Evolutionary conservation across 2,888 invertebrate species (phyloP).

Genomic region (Pachycephus smyrnensis): DNA sequence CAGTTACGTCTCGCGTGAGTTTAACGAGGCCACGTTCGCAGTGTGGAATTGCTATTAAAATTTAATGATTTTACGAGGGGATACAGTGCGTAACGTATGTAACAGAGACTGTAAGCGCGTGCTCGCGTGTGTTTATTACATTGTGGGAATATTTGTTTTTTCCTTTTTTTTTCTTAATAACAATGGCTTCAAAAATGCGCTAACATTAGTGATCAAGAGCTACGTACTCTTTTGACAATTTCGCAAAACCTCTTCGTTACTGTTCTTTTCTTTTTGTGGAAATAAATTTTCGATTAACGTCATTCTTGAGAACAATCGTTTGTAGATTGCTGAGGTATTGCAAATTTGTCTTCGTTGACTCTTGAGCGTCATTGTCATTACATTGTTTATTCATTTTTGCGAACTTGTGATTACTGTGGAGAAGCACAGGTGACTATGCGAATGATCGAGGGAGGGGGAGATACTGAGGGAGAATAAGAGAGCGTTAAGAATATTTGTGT

Average conservation of each 20-base stretch:
- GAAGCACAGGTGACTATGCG: neutral
- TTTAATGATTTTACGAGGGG: no score
- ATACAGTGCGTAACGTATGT: neutral
- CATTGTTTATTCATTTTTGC: neutral
- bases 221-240: neutral
- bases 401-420: neutral
- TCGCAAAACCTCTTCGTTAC: neutral
- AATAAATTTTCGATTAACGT: neutral
- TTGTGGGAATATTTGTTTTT: neutral
- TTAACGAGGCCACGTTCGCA: no score
- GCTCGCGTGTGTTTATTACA: neutral
- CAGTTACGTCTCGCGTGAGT: neutral
- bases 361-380: neutral
- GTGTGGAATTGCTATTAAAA: neutral
- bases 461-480: neutral
- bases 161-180: neutral
- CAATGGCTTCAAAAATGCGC: neutral
- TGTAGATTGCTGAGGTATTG: neutral
- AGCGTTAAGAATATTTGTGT: neutral
- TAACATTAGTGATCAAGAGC: neutral
- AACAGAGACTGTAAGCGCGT: neutral
- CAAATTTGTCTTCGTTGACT: neutral
- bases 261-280: neutral
- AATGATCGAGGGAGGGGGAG: neutral
- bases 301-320: neutral